Conservation (phyloP, 2,113 vertebrate genomes). For the Lepus americanus region DNA sequence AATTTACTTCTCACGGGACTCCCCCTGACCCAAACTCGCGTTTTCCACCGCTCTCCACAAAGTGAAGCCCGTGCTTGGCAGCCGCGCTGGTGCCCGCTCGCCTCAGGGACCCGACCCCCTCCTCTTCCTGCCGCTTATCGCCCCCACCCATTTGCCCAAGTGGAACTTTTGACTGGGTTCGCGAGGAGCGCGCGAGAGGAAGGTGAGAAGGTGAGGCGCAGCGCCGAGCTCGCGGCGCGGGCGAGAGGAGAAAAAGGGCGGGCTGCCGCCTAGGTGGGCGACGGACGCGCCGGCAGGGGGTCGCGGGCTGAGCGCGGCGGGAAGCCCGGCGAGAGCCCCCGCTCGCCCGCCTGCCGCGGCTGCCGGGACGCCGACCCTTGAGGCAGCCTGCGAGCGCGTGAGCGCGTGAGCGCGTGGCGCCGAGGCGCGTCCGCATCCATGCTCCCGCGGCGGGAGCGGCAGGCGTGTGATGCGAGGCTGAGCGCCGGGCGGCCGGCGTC, state of each 20-base stretch:
- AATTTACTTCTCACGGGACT: background rate
- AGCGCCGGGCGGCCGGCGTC: background rate
- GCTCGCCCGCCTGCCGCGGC: no score
- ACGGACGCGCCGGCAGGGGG: background rate
- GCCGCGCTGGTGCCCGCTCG: background rate
- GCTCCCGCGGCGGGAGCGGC: background rate
- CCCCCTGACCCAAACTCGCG: background rate
- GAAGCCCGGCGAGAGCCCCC: background rate
- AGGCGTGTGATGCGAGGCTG: constrained; percentile 1
- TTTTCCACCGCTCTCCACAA: background rate
- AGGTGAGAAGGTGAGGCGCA: no score
- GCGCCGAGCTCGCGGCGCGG: accelerated
- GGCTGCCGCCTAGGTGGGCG: background rate
- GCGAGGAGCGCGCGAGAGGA: no score
- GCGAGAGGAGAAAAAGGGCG: background rate
- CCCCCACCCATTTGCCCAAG: background rate
- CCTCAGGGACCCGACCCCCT: no score
- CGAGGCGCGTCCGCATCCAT: background rate
- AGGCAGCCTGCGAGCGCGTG: background rate
- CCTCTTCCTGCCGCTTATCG: background rate
- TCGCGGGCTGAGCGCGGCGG: background rate
- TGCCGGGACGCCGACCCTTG: background rate
- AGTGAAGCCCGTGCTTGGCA: background rate
- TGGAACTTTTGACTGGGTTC: background rate
- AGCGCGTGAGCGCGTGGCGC: background rate